Evolutionary conservation across 2,888 invertebrate genomes (phyloP).

Genomic region (Hemaris fuciformis): DNA sequence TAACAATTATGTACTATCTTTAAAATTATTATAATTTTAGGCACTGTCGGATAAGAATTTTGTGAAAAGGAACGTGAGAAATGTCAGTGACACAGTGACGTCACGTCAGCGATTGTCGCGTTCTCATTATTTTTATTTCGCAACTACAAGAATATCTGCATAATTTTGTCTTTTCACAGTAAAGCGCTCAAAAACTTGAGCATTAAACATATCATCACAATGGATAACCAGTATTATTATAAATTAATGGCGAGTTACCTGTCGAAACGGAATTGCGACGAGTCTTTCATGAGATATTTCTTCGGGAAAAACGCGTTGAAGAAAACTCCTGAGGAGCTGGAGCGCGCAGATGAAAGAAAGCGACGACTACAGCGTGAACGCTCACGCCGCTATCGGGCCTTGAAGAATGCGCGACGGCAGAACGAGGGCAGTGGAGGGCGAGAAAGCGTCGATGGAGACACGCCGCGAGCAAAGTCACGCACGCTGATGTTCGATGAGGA

Average conservation of each 20-base stretch:
- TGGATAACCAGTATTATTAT: constrained; percentile 78
- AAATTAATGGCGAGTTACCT: constrained; percentile 76
- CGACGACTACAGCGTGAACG: constrained; percentile 69
- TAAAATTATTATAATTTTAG: too few relatives aligned
- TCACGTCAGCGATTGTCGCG: constrained; percentile 62
- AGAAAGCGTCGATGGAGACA: constrained; percentile 46
- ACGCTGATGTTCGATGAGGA: constrained; percentile 57
- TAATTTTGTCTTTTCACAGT: constrained; percentile 33
- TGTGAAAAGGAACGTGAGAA: neutral
- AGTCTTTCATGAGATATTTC: constrained; percentile 77
- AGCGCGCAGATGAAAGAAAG: constrained; percentile 73
- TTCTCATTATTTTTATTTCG: constrained; percentile 78
- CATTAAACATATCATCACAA: constrained; percentile 29
- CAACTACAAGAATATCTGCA: constrained; percentile 56
- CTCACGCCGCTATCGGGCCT: constrained; percentile 68
- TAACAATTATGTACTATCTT: too few relatives aligned
- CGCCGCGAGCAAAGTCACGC: constrained; percentile 50
- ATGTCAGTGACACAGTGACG: constrained; percentile 50
- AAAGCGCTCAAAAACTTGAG: constrained; percentile 14
- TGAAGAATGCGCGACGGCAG: constrained; percentile 72
- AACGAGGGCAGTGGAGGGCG: constrained; percentile 59
- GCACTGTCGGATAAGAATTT: too few relatives aligned
- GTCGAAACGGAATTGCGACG: constrained; percentile 76
- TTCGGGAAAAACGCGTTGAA: constrained; percentile 72
- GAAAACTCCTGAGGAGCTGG: constrained; percentile 72